A percentile compares a stretch with the other conserved stretches of the same genome.
Evolutionary conservation across 2,888 invertebrate genomes (phyloP).

Genomic region (Anarsia innoxiella): DNA sequence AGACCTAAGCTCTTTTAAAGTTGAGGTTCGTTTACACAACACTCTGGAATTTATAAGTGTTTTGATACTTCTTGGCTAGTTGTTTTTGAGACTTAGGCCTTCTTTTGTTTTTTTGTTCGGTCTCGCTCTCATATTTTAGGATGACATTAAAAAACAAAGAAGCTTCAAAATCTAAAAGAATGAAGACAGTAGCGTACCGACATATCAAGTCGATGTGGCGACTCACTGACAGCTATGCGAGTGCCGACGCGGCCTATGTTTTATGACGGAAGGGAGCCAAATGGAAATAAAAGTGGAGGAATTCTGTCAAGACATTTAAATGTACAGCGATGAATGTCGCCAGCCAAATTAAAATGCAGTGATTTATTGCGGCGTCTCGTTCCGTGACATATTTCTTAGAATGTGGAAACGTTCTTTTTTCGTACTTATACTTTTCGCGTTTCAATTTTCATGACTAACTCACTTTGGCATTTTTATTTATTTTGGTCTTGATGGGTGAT

Average conservation of each 20-base stretch:
- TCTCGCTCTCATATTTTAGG: too few species aligned
- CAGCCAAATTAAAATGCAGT: constrained; percentile 53
- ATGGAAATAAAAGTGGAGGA: constrained; percentile 43
- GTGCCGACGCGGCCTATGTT: constrained; percentile 41
- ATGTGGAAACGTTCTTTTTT: constrained; percentile 1
- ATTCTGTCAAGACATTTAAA: constrained; percentile 44
- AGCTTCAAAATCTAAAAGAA: constrained; percentile 14
- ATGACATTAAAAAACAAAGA: constrained; percentile 12
- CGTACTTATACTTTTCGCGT: neutral
- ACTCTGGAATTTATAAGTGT: too few species aligned
- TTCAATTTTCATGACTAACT: constrained; percentile 3
- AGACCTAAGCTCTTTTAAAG: neutral
- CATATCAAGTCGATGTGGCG: constrained; percentile 26
- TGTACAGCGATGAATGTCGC: constrained; percentile 42
- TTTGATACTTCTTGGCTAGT: too few species aligned
- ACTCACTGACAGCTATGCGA: constrained; percentile 33
- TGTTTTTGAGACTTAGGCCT: too few species aligned
- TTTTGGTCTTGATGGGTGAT: too few species aligned
- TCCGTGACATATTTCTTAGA: constrained; percentile 21
- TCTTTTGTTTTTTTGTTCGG: too few species aligned
- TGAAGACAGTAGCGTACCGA: constrained; percentile 17
- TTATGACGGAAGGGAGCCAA: constrained; percentile 37
- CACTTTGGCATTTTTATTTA: too few species aligned
- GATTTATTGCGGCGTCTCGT: constrained; percentile 40
- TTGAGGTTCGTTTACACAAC: too few species aligned